Evolutionary conservation across 2,888 invertebrate genomes (phyloP).

Genomic region (Tuberolachnus salignus): DNA sequence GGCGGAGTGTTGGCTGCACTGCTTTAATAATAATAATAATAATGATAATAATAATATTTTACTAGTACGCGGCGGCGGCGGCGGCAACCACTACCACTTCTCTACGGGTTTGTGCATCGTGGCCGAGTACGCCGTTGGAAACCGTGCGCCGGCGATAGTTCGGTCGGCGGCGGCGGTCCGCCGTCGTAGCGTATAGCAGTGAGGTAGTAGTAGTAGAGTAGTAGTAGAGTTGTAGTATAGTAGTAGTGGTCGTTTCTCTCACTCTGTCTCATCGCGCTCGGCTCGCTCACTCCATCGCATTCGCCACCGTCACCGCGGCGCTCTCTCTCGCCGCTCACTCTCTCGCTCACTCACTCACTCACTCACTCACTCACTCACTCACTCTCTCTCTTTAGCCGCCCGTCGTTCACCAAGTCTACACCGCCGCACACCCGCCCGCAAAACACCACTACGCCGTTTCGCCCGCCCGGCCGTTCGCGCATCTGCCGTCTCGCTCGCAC

Average conservation of each 20-base stretch:
- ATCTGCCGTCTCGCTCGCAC: slow-evolving; percentile 20
- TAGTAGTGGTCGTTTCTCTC: slow-evolving; percentile 22
- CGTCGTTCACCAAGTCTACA: not conserved
- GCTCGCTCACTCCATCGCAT: not conserved
- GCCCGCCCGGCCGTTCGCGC: not conserved
- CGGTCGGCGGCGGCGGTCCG: slow-evolving; percentile 21
- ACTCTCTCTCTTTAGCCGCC: slow-evolving; percentile 16
- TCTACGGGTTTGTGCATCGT: slow-evolving; percentile 42
- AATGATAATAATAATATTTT: slow-evolving; percentile 12
- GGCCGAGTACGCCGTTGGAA: slow-evolving; percentile 55
- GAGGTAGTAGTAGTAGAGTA: slow-evolving; percentile 13
- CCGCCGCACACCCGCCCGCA: slow-evolving; percentile 3
- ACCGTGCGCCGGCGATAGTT: slow-evolving; percentile 52
- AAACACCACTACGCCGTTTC: not conserved
- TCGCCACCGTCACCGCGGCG: not conserved
- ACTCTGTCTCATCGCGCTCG: not conserved
- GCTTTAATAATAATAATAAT: slow-evolving; percentile 52
- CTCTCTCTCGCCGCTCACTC: not conserved
- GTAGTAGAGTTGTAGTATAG: slow-evolving; percentile 2
- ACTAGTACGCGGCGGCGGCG: slow-evolving; percentile 50
- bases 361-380: not conserved
- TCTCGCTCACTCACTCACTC: not conserved
- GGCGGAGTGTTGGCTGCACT: slow-evolving; percentile 48
- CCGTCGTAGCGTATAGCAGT: slow-evolving; percentile 14
- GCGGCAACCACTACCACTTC: slow-evolving; percentile 24